Evolutionary conservation across 2,888 invertebrate genomes (phyloP), one percentile per base, ranked within the genome.

Genomic region (Caenorhabditis japonica): DNA sequence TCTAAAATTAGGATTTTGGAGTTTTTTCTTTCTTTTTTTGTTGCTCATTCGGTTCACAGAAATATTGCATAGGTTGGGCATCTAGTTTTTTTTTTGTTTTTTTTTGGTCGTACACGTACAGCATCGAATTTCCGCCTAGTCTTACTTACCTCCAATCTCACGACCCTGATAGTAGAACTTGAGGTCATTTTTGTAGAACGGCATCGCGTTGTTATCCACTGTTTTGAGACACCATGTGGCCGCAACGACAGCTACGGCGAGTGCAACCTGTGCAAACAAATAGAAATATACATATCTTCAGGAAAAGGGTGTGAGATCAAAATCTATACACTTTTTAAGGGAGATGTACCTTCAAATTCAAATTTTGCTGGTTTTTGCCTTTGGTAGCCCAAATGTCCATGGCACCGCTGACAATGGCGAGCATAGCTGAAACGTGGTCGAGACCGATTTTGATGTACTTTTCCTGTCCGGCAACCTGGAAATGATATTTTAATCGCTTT

Each of bases 401-500:
- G 7, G 82, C 69, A 5, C 84, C 85, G 58, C 82, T 82, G 36
- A 72, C 74, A 23, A 86, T 68, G 1, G 79, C 82, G 13, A 87
- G 71, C 79, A 84, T 75, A 0, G 83, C 84, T 8, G 85, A 70
- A 36, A 87, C 76, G 66, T 86, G 85, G 23, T 87, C 87, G 55
- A 85, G 62, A 1, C 83, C 85, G 41, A 87, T 86, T 68, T 85
- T 82, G 64, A 87, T 84, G 80, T 84, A 87, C 36, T 81, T 82
- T 33, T 85, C 83, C 10, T 73, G 64, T 13, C 80, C 80, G 21
- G 80, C 64, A 39, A 87, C 73, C 74, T 81, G 21, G 10, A 60
- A 44, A 47, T 4, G 19, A n/a, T n/a, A n/a, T n/a, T n/a, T n/a
- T n/a, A n/a, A n/a, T n/a, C n/a, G n/a, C n/a, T n/a, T n/a, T n/a